phyloP scores from a whole-genome alignment of 2,113 vertebrate genomes.

The Crotophaga sulcirostris region DNA sequence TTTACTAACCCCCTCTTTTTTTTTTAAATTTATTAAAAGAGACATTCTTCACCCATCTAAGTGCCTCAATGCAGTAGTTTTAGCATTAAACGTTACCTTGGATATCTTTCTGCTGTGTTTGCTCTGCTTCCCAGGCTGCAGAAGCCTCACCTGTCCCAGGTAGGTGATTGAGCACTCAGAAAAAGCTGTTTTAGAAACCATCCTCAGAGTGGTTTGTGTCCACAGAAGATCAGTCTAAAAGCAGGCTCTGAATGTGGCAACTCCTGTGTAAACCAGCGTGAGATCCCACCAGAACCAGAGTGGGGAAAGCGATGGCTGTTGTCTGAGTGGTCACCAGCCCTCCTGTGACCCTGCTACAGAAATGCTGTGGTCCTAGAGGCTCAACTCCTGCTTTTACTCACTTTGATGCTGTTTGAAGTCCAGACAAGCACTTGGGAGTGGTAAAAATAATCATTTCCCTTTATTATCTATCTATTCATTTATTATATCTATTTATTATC shows the following conservation, averaged over 20 bases:
- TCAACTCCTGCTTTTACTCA: background rate
- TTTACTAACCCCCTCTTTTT: background rate
- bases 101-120: background rate
- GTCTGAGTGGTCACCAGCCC: background rate
- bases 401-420: background rate
- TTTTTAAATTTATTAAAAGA: background rate
- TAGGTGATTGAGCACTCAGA: background rate
- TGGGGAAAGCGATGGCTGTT: fast-evolving
- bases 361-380: background rate
- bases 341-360: background rate
- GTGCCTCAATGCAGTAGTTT: background rate
- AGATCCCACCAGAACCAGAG: background rate
- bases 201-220: background rate
- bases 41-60: background rate
- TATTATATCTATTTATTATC: too few relatives aligned
- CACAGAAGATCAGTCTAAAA: background rate
- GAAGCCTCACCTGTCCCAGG: background rate
- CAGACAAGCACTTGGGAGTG: background rate
- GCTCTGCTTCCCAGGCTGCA: background rate
- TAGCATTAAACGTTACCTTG: background rate
- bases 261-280: fast-evolving
- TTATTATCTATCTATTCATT: too few relatives aligned
- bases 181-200: background rate
- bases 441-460: background rate
- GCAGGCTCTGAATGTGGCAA: background rate